Evolutionary conservation across 2,888 invertebrate species (phyloP).

Genomic region (Athetis lepigone): DNA sequence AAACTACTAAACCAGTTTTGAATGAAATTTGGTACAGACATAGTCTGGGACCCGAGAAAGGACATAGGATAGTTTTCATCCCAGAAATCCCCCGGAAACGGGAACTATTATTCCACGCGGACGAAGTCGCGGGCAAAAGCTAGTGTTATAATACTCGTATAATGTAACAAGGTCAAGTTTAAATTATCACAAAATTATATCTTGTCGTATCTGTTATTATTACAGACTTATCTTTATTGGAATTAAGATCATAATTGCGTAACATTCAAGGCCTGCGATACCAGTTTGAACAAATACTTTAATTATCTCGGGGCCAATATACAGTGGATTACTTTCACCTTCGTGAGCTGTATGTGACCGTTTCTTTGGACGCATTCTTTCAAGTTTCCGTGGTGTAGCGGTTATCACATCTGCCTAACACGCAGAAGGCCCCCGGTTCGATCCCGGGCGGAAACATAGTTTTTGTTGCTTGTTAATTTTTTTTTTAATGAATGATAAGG

Average conservation of each 20-base stretch:
- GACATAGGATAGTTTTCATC: too few species aligned
- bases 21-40: too few species aligned
- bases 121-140: too few species aligned
- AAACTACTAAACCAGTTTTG: too few species aligned
- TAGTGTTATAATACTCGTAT: too few species aligned
- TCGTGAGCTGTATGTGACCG: neutral
- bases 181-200: constrained; percentile 20
- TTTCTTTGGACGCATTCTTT: accelerated
- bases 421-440: constrained; percentile 97
- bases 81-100: too few species aligned
- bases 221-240: constrained; percentile 4
- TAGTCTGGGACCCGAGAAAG: too few species aligned
- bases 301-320: constrained; percentile 19
- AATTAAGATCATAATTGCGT: constrained; percentile 2
- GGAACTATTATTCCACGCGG: too few species aligned
- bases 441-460: constrained; percentile 95
- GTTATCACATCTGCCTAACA: constrained; percentile 98
- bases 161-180: constrained; percentile 12
- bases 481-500: neutral
- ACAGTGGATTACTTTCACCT: constrained; percentile 44
- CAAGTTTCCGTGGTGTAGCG: constrained; percentile 96
- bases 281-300: constrained; percentile 21
- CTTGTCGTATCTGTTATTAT: neutral
- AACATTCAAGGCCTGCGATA: neutral
- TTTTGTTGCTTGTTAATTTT: constrained; percentile 51